phyloP scores from a whole-genome alignment of 2,888 invertebrate species.

The Gymnoscelis rufifasciata region DNA sequence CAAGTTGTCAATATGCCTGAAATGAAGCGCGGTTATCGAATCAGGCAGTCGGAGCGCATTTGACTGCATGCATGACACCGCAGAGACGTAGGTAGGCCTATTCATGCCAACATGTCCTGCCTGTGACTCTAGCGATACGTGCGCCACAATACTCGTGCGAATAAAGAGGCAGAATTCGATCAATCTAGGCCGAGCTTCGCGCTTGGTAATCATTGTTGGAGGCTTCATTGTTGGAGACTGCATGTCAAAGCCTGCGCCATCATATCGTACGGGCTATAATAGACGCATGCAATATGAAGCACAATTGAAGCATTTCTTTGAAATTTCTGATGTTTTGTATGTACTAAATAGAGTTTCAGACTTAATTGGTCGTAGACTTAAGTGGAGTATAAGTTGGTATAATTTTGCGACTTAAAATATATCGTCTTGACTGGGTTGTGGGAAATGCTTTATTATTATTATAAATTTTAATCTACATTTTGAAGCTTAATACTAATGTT shows the following conservation, averaged over 20 bases:
- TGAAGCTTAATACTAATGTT: too few relatives aligned
- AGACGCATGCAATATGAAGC: too few relatives aligned
- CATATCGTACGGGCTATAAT: constrained; percentile 17
- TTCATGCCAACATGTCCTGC: constrained; percentile 53
- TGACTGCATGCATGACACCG: constrained; percentile 45
- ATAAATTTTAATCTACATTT: too few relatives aligned
- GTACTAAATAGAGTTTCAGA: too few relatives aligned
- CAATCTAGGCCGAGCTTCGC: constrained; percentile 47
- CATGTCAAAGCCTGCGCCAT: constrained; percentile 29
- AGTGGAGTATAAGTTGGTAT: too few relatives aligned
- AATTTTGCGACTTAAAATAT: too few relatives aligned
- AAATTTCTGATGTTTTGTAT: too few relatives aligned
- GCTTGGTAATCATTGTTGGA: constrained; percentile 36
- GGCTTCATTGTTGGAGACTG: constrained; percentile 33
- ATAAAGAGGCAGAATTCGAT: constrained; percentile 52
- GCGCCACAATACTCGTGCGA: constrained; percentile 53
- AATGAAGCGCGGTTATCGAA: constrained; percentile 49
- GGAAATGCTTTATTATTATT: too few relatives aligned
- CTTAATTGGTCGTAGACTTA: too few relatives aligned
- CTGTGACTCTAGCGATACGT: constrained; percentile 46
- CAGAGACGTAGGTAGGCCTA: constrained; percentile 43
- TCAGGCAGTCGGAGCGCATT: constrained; percentile 38
- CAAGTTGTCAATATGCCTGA: constrained; percentile 19
- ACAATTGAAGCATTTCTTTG: too few relatives aligned
- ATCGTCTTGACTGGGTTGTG: too few relatives aligned